Evolutionary conservation across 2,888 invertebrate species (phyloP).

Genomic region (Drosophila mulleri): DNA sequence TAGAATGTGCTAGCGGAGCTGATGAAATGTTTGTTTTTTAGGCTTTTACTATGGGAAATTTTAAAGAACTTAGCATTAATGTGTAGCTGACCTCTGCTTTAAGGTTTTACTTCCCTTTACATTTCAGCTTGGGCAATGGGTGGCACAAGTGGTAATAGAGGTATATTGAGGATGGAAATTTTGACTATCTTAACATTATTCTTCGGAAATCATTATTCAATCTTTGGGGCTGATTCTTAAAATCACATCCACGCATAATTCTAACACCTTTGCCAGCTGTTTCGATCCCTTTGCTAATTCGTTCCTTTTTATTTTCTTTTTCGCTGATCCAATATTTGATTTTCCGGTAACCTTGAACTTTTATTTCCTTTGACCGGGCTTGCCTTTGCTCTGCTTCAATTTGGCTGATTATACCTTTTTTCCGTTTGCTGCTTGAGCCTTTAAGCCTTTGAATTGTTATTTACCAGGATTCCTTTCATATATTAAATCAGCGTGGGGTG

Average conservation of each 20-base stretch:
- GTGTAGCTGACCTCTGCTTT: conserved; percentile 4
- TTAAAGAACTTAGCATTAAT: conserved; percentile 1
- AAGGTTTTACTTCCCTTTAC: not conserved
- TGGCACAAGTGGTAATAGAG: too few species aligned
- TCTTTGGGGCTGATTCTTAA: not conserved
- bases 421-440: not conserved
- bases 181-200: not conserved
- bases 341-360: conserved; percentile 30
- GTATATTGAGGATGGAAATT: too few species aligned
- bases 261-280: not conserved
- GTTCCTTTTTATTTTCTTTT: not conserved
- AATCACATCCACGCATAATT: not conserved
- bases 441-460: not conserved
- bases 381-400: not conserved
- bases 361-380: conserved; percentile 8
- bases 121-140: not conserved
- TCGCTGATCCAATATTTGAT: not conserved
- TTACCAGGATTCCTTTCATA: conserved; percentile 6
- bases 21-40: conserved; percentile 21
- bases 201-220: not conserved
- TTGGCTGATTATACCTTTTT: not conserved
- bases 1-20: conserved; percentile 38
- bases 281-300: not conserved
- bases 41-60: conserved; percentile 13
- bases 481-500: conserved; percentile 20